phyloP scores from a whole-genome alignment of 2,113 vertebrate genomes.

The Grus americana region DNA sequence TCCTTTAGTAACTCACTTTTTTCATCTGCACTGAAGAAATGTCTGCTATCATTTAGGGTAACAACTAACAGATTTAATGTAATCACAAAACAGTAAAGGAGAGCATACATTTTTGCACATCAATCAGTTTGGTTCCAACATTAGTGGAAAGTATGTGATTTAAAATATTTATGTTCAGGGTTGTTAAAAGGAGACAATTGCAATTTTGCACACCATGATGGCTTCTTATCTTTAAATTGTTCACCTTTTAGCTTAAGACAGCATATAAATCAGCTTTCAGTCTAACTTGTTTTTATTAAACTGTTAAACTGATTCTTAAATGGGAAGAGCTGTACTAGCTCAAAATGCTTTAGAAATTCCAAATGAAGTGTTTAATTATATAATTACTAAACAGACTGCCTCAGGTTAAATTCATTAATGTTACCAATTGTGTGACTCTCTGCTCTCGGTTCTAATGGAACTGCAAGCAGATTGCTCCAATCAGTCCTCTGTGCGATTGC shows the following conservation, averaged over 20 bases:
- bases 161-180: slow-evolving; percentile 37
- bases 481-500: slow-evolving; percentile 81
- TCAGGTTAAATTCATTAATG: slow-evolving; percentile 76
- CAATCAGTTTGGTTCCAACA: background rate
- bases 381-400: slow-evolving; percentile 75
- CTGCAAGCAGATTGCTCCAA: slow-evolving; percentile 75
- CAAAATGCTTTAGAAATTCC: slow-evolving; percentile 54
- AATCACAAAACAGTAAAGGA: slow-evolving; percentile 11
- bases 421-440: slow-evolving; percentile 1
- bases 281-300: slow-evolving; percentile 1
- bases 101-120: slow-evolving; percentile 8
- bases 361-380: slow-evolving; percentile 76
- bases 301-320: slow-evolving; percentile 29
- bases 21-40: slow-evolving; percentile 26
- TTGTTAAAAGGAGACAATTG: slow-evolving; percentile 45
- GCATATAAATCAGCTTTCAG: slow-evolving; percentile 4
- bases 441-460: slow-evolving; percentile 68
- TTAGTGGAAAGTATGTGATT: slow-evolving; percentile 16
- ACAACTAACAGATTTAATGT: slow-evolving; percentile 34
- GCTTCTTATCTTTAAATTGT: slow-evolving; percentile 55
- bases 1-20: slow-evolving; percentile 24
- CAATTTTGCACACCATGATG: slow-evolving; percentile 4
- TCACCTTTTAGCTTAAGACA: slow-evolving; percentile 41
- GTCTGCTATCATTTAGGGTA: slow-evolving; percentile 39
- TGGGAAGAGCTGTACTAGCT: background rate